Base-by-base conservation (phyloP, 1,140 invertebrate species). In the Telenomus remus region DNA sequence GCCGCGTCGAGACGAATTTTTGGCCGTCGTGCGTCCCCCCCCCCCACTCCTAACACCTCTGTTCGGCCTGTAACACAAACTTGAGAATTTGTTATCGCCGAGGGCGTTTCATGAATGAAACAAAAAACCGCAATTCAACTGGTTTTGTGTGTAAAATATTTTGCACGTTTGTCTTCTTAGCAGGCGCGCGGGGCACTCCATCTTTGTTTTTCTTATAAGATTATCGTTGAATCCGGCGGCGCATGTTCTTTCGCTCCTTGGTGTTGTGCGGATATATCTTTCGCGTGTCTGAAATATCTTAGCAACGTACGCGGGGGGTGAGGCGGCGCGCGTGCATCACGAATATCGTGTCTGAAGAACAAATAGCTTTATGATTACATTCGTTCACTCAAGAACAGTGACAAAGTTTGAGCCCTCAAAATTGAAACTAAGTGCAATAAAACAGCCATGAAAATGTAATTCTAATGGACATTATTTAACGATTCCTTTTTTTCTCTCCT, bases 381-480 rank as follows among this genome's bases (percentile, higher is more conserved):
- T 50, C 54, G 79, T 81, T 81, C 81, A 77, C 80, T 81, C 71
- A 79, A 79, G 78, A 81, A 80, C 73, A 76, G 79, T 81, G 83
- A 84, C 80, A 83, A 86, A 85, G 81, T 85, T 85, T 77, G 71
- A 82, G 82, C 81, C 79, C 19, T 6, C 84, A 78, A 81, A 86
- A 85, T 84, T 86, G 84, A 85, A 85, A 85, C 80, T 78, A 85
- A 85, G 83, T 80, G 76, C 82, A 84, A 81, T 82, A 76, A 27
- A 27, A 75, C 72, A 73, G 76, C 78, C 79, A 80, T 73, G 79
- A 75, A 79, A 70, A 78, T 42, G 54, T 55, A 53, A 72, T 78
- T 78, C 64, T 70, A 69, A 78, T 69, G 48, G 69, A 19, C 69
- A 64, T 77, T 72, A 73, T 78, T 73, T 64, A 42, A 33, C 65